Evolutionary conservation across 2,888 invertebrate species (phyloP), one percentile per base, ranked within the genome.

Genomic region (Thera obeliscata): DNA sequence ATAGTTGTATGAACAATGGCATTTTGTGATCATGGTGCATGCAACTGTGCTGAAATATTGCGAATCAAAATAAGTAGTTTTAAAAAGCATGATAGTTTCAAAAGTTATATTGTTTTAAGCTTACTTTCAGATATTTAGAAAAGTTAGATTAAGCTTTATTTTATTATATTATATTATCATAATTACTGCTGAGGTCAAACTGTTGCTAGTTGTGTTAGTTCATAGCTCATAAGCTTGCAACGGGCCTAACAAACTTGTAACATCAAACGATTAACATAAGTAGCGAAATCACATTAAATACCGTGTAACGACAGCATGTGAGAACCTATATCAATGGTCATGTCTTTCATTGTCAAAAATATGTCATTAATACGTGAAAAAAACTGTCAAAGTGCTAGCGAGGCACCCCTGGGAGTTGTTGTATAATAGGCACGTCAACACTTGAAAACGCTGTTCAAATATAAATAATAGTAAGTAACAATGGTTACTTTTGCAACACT

Each of bases 401-500:
- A 77, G 74, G 72, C 87, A 86, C 93, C 91, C 93, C 87, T 81
- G 87, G 78, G 90, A 89, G 87, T 82, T 87, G 90, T 88, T 87
- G 85, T 86, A 91, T 91, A 91, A 91, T 91, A 87, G 90, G 82
- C 85, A 81, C 91, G 93, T 93, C 93, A 92, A 92, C 93, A 93
- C 93, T 91, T 84, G 77, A 83, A 85, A 77, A 72, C 78, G 84
- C 84, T 84, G 80, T 86, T 87, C 81, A 83, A 88, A 89, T 91
- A 87, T 91, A 92, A 93, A 93, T 92, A 91, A 92, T 91, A 79
- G 80, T 76, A 72, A 72, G 82, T 81, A 79, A 85, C 82, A 86
- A 86, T 87, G 77, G 83, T 79, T 76, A 79, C 81, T 80, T 76
- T 78, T 78, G 79, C 78, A 75, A 70, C 79, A 87, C 88, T 89